Percentiles rank a stretch among this genome's conserved stretches.
These are phyloP conservation scores for Epinephelus malabaricus DNA, from an alignment of 2,797 vertebrate species.

Conservation along the genomic window DNA sequence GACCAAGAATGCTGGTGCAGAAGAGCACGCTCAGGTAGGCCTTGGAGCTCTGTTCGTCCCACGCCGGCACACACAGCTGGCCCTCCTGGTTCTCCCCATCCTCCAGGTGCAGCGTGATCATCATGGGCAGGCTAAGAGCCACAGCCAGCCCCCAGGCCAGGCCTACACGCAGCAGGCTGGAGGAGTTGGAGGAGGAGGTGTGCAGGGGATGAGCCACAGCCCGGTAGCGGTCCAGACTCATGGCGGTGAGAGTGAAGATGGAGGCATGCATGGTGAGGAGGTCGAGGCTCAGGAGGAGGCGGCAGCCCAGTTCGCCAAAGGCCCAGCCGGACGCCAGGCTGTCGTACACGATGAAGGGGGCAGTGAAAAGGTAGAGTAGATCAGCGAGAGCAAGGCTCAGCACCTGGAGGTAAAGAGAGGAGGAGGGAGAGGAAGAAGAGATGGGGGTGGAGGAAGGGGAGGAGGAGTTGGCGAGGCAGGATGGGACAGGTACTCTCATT, in stretches of 20 bases:
- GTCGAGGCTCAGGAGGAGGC: constrained; percentile 90
- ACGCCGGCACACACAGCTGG: constrained; percentile 88
- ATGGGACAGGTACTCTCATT: constrained; percentile 64
- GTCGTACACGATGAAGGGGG: constrained; percentile 91
- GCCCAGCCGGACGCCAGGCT: constrained; percentile 89
- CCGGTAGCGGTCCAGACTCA: constrained; percentile 90
- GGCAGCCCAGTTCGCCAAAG: constrained; percentile 90
- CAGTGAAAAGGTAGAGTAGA: constrained; percentile 90
- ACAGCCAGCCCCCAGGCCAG: constrained; percentile 90
- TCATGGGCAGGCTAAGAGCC: constrained; percentile 90
- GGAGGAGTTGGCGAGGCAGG: constrained; percentile 75
- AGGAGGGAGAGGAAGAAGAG: constrained; percentile 82
- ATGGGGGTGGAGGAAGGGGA: constrained; percentile 81
- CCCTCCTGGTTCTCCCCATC: constrained; percentile 85
- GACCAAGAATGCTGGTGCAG: constrained; percentile 91
- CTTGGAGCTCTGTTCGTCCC: constrained; percentile 90
- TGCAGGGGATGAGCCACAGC: constrained; percentile 88
- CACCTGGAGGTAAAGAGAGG: constrained; percentile 90
- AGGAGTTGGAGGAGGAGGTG: constrained; percentile 85
- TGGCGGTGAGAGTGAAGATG: constrained; percentile 91
- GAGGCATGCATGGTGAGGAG: constrained; percentile 93
- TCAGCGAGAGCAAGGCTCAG: constrained; percentile 91
- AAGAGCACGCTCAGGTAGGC: constrained; percentile 90
- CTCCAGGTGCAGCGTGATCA: constrained; percentile 90
- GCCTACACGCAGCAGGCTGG: constrained; percentile 83